Base-by-base conservation (phyloP, 2,797 vertebrate genomes). In the Brachyalestes nurse region DNA sequence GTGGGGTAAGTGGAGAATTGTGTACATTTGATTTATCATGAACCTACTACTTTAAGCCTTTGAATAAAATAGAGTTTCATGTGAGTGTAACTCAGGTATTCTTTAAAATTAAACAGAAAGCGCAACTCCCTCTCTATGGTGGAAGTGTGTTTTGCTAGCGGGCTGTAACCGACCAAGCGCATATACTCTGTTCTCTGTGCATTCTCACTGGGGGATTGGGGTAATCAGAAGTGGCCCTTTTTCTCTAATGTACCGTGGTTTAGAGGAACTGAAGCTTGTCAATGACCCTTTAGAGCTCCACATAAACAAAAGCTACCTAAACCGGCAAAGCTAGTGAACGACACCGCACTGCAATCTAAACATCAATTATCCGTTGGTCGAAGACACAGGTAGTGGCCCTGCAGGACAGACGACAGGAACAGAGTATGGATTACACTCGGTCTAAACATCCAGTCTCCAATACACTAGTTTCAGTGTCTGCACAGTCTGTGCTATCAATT, bases 121-220 rank as follows among this genome's bases (percentile, higher is more conserved):
- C 16, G 2, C 53, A 57, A n/a, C 57, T 58, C n/a, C 19, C 55
- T 61, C 23, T 61, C 23, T 78, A 42, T 69, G 75, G 58, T 61
- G 42, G 72, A 42, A 79, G 19, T 72, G 55, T 28, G 73, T 80
- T 84, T 53, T 23, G 78, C 76, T 81, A 78, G 70, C 23, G 69
- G 73, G 74, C 69, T 73, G 76, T 82, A 82, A 86, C 81, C 57
- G 67, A 74, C 75, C 67, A 79, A 83, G 60, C 60, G 72, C 75
- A 60, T 49, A 58, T 67, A 65, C 73, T 75, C 69, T 55, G 12
- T 86, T 65, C 47, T 81, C 73, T 64, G 51, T 57, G 60, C 47
- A 64, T 25, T 75, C 80, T 78, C 60, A 40, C 71, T 76, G 62
- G 16, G 61, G 23, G 16, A 19, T 9, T 42, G n/a, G n/a, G 21